phyloP scores from a whole-genome alignment of 2,888 invertebrate genomes.

The Amblyteles armatorius region DNA sequence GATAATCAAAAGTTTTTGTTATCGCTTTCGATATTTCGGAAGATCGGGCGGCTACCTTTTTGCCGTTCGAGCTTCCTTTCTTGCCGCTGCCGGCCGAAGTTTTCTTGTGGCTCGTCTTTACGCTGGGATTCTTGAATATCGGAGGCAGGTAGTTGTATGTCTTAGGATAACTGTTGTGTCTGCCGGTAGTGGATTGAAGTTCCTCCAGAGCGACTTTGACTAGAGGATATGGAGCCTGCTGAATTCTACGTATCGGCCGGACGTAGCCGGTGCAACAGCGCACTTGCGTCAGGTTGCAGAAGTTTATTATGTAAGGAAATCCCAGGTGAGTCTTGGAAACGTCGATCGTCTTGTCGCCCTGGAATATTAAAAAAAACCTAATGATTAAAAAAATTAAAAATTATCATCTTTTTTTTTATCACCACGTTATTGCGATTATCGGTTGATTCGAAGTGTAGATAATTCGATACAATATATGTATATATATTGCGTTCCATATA shows the following conservation, averaged over 20 bases:
- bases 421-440: not conserved
- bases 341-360: slow-evolving; percentile 91
- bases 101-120: slow-evolving; percentile 81
- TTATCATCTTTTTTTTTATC: not conserved
- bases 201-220: slow-evolving; percentile 88
- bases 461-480: too few species aligned
- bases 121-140: slow-evolving; percentile 75
- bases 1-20: not conserved
- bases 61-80: slow-evolving; percentile 82
- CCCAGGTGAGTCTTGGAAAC: slow-evolving; percentile 89
- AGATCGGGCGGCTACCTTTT: slow-evolving; percentile 78
- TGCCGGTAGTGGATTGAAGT: slow-evolving; percentile 76
- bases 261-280: slow-evolving; percentile 90
- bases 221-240: slow-evolving; percentile 94
- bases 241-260: slow-evolving; percentile 90
- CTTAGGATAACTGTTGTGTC: slow-evolving; percentile 62
- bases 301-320: slow-evolving; percentile 91
- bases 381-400: slow-evolving; percentile 20
- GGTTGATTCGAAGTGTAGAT: too few species aligned
- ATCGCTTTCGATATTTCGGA: not conserved
- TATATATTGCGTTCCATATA: too few species aligned
- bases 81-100: slow-evolving; percentile 73
- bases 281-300: slow-evolving; percentile 91
- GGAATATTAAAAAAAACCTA: slow-evolving; percentile 59
- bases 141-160: slow-evolving; percentile 63